Percentiles rank a stretch among this genome's conserved stretches.
These are phyloP conservation scores for Amazona guildingii DNA, from an alignment of 2,113 vertebrate genomes.

Conservation along the genomic window DNA sequence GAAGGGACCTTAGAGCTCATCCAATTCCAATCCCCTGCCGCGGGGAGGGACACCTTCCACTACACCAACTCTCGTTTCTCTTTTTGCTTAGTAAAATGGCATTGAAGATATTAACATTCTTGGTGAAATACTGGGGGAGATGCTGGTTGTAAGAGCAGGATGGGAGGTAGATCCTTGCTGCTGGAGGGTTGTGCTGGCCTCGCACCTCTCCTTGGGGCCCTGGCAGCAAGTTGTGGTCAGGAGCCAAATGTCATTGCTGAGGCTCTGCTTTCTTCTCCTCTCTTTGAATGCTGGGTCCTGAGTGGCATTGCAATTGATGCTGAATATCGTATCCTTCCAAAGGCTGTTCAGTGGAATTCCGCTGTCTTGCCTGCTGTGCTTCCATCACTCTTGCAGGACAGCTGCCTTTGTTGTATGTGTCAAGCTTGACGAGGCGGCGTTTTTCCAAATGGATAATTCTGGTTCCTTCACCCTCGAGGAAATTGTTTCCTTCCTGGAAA, in stretches of 20 bases:
- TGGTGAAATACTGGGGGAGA: neutral
- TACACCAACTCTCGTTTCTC: neutral
- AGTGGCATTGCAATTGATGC: neutral
- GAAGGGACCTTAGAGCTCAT: neutral
- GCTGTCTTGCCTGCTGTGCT: neutral
- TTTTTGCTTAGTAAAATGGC: neutral
- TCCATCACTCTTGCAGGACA: neutral
- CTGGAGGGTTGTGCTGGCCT: fast-evolving
- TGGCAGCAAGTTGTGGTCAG: neutral
- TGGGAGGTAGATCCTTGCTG: neutral
- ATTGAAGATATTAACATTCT: neutral
- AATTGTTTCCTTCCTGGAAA: constrained; percentile 28
- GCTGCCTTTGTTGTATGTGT: constrained; percentile 31
- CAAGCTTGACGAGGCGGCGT: constrained; percentile 3
- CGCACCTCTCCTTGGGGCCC: neutral
- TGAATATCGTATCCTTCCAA: constrained; percentile 44
- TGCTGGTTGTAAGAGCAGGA: neutral
- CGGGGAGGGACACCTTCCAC: neutral
- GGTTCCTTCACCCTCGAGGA: neutral
- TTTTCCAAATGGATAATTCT: constrained; percentile 56
- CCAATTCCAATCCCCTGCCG: neutral
- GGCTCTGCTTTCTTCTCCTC: neutral
- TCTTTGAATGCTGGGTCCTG: neutral
- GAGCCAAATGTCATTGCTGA: constrained; percentile 5
- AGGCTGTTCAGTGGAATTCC: constrained; percentile 28